phyloP scores from a whole-genome alignment of 2,888 invertebrate genomes.

The Tenthredo livida region DNA sequence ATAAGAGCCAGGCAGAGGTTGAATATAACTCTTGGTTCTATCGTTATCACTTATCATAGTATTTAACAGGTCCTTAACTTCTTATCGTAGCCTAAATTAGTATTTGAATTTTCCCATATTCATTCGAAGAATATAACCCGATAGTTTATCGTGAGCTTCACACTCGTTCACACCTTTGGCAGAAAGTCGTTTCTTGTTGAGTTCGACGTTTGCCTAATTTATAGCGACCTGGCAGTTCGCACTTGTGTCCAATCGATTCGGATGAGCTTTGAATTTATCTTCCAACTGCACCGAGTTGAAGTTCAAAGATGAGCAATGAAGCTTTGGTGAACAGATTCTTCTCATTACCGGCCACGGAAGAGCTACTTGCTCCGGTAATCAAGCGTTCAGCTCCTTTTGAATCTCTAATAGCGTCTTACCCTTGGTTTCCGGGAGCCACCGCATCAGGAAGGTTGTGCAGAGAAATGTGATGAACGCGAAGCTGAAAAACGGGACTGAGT shows the following conservation, averaged over 20 bases:
- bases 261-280: neutral
- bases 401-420: slow-evolving; percentile 59
- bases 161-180: neutral
- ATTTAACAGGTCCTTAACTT: no score
- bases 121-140: neutral
- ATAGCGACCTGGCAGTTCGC: neutral
- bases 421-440: no score
- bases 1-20: neutral
- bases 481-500: no score
- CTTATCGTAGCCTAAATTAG: neutral
- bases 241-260: neutral
- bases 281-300: neutral
- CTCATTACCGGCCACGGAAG: neutral
- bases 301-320: no score
- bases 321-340: neutral
- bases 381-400: slow-evolving; percentile 62
- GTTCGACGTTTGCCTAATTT: neutral
- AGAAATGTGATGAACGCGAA: no score
- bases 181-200: neutral
- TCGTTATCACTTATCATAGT: neutral
- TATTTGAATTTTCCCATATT: neutral
- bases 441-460: no score
- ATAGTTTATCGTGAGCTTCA: neutral
- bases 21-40: neutral
- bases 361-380: neutral